A percentile compares a stretch with the other conserved stretches of the same genome.
phyloP scores from a whole-genome alignment of 2,888 invertebrate species.

The Formica aserva region DNA sequence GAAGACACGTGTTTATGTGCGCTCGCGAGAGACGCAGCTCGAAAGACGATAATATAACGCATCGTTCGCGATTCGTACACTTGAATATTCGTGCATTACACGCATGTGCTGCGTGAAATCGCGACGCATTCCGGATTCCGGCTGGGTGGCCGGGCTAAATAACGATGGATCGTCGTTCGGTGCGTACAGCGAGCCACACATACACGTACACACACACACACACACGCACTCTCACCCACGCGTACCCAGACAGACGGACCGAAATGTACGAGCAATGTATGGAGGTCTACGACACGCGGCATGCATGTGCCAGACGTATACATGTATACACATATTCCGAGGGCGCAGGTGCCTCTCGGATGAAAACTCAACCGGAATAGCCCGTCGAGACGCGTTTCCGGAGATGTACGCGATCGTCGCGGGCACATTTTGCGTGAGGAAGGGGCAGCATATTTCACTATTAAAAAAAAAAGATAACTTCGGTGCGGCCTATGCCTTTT shows the following conservation, averaged over 20 bases:
- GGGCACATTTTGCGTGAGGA: constrained; percentile 17
- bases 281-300: constrained; percentile 49
- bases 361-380: constrained; percentile 44
- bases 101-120: constrained; percentile 21
- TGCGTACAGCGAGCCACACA: constrained; percentile 6
- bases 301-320: constrained; percentile 52
- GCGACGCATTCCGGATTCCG: neutral
- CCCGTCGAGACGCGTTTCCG: constrained; percentile 41
- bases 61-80: constrained; percentile 21
- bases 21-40: constrained; percentile 35
- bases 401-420: constrained; percentile 45
- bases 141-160: constrained; percentile 23
- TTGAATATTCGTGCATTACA: constrained; percentile 19
- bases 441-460: constrained; percentile 14
- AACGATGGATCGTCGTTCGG: constrained; percentile 50
- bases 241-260: neutral
- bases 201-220: neutral
- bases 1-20: constrained; percentile 42
- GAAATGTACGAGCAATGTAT: constrained; percentile 55
- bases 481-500: constrained; percentile 23
- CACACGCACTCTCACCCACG: neutral
- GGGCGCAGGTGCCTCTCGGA: constrained; percentile 49
- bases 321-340: constrained; percentile 20
- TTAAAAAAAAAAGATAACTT: constrained; percentile 6
- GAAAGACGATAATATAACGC: constrained; percentile 59